These are phyloP conservation scores for Trididemnum nubilum DNA, from an alignment of 23 tunicate species.

Conservation along the genomic window DNA sequence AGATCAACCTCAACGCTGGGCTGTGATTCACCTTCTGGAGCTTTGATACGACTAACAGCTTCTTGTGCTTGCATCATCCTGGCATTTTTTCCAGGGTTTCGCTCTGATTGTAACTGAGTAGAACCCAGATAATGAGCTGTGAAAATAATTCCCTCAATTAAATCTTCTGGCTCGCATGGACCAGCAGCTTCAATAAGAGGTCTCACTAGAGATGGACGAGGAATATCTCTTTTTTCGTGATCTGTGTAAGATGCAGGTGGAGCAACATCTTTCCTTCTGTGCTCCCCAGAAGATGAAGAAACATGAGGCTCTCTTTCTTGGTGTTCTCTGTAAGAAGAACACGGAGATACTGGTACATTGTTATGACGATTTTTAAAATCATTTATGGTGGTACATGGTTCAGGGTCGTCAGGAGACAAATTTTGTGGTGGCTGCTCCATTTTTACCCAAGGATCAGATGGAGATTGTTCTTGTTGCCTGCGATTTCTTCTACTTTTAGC, in stretches of 20 bases:
- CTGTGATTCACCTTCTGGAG: conserved; percentile 94
- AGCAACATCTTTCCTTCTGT: too few relatives aligned
- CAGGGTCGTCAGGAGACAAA: too few relatives aligned
- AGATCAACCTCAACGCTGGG: conserved; percentile 94
- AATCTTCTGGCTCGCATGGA: conserved; percentile 84
- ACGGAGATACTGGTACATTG: not conserved
- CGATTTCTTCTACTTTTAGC: conserved; percentile 4
- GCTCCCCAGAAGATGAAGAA: not conserved
- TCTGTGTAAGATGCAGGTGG: not conserved
- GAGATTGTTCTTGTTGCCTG: not conserved
- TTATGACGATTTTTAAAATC: not conserved
- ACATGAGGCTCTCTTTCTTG: not conserved
- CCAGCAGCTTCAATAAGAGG: conserved; percentile 69
- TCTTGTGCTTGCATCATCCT: conserved; percentile 99
- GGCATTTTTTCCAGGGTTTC: conserved; percentile 82
- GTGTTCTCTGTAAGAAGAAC: not conserved
- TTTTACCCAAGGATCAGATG: conserved; percentile 67
- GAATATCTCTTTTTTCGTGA: not conserved
- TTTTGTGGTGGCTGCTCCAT: conserved; percentile 8
- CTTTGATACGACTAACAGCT: conserved; percentile 88
- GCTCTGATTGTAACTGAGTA: conserved; percentile 73
- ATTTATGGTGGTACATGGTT: not conserved
- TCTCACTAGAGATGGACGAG: conserved; percentile 8
- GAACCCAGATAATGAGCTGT: conserved; percentile 93
- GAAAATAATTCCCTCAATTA: conserved; percentile 92